Evolutionary conservation across 2,113 vertebrate genomes (phyloP).

Genomic region (Chaetorhynchus papuensis): DNA sequence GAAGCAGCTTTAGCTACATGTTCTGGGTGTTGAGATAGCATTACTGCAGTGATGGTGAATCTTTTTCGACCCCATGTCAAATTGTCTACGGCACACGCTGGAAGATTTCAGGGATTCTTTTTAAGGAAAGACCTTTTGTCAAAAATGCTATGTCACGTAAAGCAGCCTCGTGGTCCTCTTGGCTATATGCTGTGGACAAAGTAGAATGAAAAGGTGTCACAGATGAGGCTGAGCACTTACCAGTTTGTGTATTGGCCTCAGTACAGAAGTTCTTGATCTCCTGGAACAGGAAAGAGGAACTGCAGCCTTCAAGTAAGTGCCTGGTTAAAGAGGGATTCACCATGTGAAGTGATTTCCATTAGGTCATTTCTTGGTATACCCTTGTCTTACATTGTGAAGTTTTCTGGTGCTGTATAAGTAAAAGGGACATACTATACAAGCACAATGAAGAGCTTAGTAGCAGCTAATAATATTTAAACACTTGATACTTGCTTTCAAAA

Average conservation of each 20-base stretch:
- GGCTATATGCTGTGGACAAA: neutral
- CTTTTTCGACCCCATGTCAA: neutral
- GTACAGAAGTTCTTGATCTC: neutral
- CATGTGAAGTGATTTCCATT: neutral
- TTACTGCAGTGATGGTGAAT: neutral
- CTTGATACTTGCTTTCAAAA: neutral
- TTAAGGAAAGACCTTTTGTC: neutral
- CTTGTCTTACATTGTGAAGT: neutral
- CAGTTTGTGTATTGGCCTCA: neutral
- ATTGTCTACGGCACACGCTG: neutral
- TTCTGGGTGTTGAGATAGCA: neutral
- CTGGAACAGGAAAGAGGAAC: neutral
- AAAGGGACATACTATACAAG: neutral
- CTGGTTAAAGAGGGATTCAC: neutral
- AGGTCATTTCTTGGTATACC: neutral
- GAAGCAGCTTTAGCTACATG: neutral
- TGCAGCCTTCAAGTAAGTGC: neutral
- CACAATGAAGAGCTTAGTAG: neutral
- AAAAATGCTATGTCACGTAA: neutral
- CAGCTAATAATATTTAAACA: neutral
- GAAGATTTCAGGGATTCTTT: neutral
- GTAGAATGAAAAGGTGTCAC: neutral
- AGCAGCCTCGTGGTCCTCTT: neutral
- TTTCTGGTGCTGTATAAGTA: neutral
- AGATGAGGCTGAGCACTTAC: neutral